Conservation (phyloP, 92 coral and sea anemone species). For the Actinernus sp. region DNA sequence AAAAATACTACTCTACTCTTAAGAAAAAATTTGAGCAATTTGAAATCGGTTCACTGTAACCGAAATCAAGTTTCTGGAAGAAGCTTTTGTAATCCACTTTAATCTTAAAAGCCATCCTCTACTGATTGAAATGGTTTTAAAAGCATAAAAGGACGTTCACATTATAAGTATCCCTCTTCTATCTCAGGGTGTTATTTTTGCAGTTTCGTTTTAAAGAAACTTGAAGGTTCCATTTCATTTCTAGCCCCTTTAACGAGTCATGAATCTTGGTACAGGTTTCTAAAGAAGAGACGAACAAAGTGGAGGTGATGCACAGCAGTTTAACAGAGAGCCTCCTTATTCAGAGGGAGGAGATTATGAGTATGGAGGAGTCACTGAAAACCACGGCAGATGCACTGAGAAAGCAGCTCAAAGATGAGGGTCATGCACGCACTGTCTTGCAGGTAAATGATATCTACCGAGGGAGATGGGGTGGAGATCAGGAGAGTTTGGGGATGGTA, state of each 20-base stretch:
- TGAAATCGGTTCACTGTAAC: no score
- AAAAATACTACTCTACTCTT: no score
- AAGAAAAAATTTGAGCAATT: no score
- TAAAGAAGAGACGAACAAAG: constrained; percentile 84
- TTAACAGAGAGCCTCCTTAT: constrained; percentile 44
- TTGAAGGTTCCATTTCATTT: neutral
- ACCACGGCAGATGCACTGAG: constrained; percentile 84
- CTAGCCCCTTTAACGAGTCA: no score
- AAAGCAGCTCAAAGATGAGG: constrained; percentile 92
- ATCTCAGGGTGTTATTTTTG: no score
- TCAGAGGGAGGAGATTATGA: constrained; percentile 69
- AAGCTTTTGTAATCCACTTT: neutral
- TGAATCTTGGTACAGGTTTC: constrained; percentile 63
- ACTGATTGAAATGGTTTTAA: no score
- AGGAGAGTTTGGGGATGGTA: no score
- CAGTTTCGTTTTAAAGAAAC: no score
- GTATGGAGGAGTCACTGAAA: constrained; percentile 86
- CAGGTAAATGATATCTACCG: no score
- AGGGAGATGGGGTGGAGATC: no score
- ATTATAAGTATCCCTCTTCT: neutral
- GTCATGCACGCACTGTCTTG: constrained; percentile 88
- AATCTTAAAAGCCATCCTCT: neutral
- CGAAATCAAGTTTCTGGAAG: no score
- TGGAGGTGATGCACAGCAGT: constrained; percentile 68
- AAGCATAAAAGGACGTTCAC: neutral